Percentiles rank a stretch among this genome's conserved stretches.
These are phyloP conservation scores for Molossus molossus DNA, from an alignment of 2,797 vertebrate species.

Conservation along the genomic window DNA sequence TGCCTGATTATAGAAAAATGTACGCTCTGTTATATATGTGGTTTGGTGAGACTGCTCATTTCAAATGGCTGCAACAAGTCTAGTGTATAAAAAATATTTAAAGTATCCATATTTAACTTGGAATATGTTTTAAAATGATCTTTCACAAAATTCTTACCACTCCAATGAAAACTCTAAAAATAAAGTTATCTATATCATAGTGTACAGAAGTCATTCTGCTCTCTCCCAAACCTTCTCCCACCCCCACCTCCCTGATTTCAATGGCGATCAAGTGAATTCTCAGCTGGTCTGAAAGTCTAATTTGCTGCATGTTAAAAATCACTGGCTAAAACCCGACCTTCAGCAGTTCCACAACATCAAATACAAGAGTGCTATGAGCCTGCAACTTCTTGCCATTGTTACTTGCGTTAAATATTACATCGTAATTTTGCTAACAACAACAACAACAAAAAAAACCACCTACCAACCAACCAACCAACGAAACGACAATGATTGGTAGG, in stretches of 20 bases:
- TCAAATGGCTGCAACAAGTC: constrained; percentile 51
- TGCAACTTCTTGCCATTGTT: background rate
- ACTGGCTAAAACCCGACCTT: background rate
- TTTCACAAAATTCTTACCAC: constrained; percentile 73
- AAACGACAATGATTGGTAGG: background rate
- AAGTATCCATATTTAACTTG: constrained; percentile 77
- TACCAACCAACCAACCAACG: too few species aligned
- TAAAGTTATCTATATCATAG: constrained; percentile 14
- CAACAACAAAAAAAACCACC: constrained; percentile 11
- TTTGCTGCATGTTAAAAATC: constrained; percentile 20
- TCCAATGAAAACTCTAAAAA: constrained; percentile 61
- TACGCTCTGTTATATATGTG: constrained; percentile 57
- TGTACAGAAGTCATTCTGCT: background rate
- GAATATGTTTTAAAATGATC: constrained; percentile 72
- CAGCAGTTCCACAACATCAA: background rate
- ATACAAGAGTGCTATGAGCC: background rate
- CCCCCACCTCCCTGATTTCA: constrained; percentile 34
- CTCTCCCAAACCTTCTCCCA: background rate
- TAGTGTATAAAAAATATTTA: background rate
- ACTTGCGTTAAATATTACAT: constrained; percentile 52
- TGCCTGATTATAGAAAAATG: constrained; percentile 90
- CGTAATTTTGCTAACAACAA: constrained; percentile 22
- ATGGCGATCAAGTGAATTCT: constrained; percentile 11
- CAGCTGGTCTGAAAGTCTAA: background rate
- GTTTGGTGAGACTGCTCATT: constrained; percentile 59